Percentiles rank a stretch among this genome's conserved stretches.
Evolutionary conservation across 1,140 invertebrate species (phyloP).

Genomic region (Papilio polyxenes): DNA sequence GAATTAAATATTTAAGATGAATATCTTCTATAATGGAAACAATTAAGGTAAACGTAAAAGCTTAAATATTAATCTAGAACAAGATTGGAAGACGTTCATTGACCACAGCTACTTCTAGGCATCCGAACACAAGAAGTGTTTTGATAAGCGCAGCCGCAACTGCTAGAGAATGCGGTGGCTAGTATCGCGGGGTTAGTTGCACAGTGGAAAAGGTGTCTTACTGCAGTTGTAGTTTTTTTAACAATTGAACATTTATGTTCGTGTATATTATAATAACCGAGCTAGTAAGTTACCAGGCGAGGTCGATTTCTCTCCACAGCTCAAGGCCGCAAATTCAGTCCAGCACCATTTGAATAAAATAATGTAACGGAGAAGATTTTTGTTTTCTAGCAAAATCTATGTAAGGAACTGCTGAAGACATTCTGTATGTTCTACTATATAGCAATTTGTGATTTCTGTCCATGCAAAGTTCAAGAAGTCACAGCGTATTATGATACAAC

Average conservation of each 20-base stretch:
- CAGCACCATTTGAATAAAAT: not conserved
- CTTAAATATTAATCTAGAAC: too few species aligned
- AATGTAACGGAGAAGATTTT: not conserved
- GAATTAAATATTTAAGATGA: not conserved
- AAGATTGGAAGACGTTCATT: too few species aligned
- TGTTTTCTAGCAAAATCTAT: not conserved
- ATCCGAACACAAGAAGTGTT: too few species aligned
- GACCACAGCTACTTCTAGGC: too few species aligned
- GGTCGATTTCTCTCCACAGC: not conserved
- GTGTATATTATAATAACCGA: not conserved
- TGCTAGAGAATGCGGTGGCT: too few species aligned
- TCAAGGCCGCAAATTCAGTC: constrained; percentile 4
- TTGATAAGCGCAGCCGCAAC: too few species aligned
- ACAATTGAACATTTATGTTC: not conserved
- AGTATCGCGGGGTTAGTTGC: not conserved
- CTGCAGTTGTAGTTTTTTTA: not conserved
- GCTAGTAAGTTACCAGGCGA: not conserved
- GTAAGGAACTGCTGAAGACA: not conserved
- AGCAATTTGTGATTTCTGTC: too few species aligned
- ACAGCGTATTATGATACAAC: not conserved
- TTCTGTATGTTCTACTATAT: not conserved
- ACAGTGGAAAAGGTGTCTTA: not conserved
- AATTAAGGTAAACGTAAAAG: too few species aligned
- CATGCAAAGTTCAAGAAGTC: not conserved
- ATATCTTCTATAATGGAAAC: not conserved